Base-by-base conservation (phyloP, 1,140 invertebrate species). In the Pseudoatta argentina region DNA sequence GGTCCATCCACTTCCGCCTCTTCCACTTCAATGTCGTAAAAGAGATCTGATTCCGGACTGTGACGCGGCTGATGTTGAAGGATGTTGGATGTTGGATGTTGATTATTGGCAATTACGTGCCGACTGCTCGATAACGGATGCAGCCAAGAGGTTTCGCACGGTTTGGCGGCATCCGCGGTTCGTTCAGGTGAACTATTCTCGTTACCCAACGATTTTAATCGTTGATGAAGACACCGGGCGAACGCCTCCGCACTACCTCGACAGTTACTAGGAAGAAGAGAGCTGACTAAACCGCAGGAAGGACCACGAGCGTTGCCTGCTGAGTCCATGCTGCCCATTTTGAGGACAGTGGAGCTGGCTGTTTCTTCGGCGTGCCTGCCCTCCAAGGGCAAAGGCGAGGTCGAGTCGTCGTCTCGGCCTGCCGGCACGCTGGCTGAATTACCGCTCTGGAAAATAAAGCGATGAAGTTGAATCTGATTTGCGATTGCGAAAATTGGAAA, bases 241-340 rank as follows among this genome's bases (percentile, higher is more conserved):
- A 98, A 97, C 59, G 97, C 97, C 92, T 98, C 97, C 21, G 97
- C 97, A 76, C 97, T 96, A 48, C 97, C 97, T 63, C 97, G 96
- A 93, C 97, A 98, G 93, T 97, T 97, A 96, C 97, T 97, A 14
- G 96, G 94, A 48, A 96, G 93, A 8, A 96, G 91, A 0, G 96
- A 96, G 76, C 94, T 94, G 63, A 94, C 93, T 18, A 96, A 91
- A 79, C 95, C 95, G 76, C 96, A 96, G 16, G 95, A 93, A 30
- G 93, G 85, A 21, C 89, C 91, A 48, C 87, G 83, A 67, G 83
- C 79, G 75, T 90, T 92, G 64, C 91, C 91, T 21, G 92, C 85
- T 18, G 93, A 93, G 75, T 94, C 92, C 64, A 91, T 91, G 78
- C 91, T 94, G 67, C 91, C 90, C 93, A 94, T 94, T 44, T 86